Evolutionary conservation across 2,888 invertebrate genomes (phyloP).

Genomic region (Apomyelois bistriatella): DNA sequence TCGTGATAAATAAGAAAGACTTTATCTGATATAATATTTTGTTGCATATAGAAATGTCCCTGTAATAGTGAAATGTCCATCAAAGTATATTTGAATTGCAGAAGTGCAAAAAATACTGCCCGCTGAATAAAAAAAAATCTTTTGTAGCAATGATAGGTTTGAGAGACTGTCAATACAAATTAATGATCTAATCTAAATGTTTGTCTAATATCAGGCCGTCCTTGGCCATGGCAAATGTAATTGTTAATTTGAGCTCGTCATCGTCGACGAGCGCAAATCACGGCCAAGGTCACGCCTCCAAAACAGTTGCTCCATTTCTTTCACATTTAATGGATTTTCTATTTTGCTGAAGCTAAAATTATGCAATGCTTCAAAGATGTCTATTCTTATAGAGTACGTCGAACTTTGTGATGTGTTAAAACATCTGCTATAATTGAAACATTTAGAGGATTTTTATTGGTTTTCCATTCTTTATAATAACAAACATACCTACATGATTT

Average conservation of each 20-base stretch:
- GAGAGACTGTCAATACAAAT: too few species aligned
- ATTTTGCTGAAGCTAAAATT: conserved; percentile 15
- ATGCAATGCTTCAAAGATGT: too few species aligned
- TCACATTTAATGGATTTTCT: conserved; percentile 22
- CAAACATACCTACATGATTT: background rate
- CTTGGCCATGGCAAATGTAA: conserved; percentile 66
- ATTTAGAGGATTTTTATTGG: too few species aligned
- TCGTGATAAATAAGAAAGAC: background rate
- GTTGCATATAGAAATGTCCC: background rate
- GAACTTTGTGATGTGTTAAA: too few species aligned
- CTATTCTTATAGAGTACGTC: too few species aligned
- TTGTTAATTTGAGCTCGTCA: conserved; percentile 64
- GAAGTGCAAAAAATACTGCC: too few species aligned
- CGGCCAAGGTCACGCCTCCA: conserved; percentile 64
- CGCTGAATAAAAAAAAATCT: too few species aligned
- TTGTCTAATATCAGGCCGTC: conserved; percentile 41
- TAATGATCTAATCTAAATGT: background rate
- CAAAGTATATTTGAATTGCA: too few species aligned
- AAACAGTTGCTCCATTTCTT: conserved; percentile 48
- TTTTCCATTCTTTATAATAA: too few species aligned
- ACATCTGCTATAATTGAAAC: too few species aligned
- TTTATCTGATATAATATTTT: background rate
- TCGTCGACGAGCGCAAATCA: conserved; percentile 61
- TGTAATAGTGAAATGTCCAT: too few species aligned
- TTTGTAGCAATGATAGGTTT: too few species aligned